Percentiles rank a stretch among this genome's conserved stretches.
Conservation (phyloP, 1,140 invertebrate species). For the Trialeurodes vaporariorum region DNA sequence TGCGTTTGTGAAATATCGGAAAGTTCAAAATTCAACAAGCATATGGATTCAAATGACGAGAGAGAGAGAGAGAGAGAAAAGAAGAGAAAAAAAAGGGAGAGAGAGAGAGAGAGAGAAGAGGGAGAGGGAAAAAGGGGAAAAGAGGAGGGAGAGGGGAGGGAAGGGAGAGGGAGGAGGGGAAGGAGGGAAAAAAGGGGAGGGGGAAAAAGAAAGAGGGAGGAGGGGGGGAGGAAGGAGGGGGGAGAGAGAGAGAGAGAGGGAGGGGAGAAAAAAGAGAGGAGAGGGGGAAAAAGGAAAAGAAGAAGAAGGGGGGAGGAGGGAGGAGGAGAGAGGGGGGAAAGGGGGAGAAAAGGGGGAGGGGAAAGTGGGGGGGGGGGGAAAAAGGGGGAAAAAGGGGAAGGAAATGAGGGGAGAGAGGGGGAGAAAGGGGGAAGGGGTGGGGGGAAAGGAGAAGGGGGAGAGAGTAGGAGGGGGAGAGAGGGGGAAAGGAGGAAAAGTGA, state of each 20-base stretch:
- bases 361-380: slow-evolving; percentile 4
- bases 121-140: not conserved
- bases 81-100: not conserved
- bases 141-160: not conserved
- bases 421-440: slow-evolving; percentile 1
- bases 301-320: not conserved
- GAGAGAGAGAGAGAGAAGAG: not conserved
- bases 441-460: slow-evolving; percentile 5
- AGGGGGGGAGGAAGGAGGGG: too few species aligned
- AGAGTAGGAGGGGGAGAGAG: not conserved
- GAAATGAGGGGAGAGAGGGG: not conserved
- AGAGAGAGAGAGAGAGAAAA: not conserved
- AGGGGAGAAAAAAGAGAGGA: not conserved
- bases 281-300: not conserved
- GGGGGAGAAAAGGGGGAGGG: slow-evolving; percentile 5
- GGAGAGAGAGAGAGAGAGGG: not conserved
- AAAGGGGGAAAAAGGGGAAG: not conserved
- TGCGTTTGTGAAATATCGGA: too few species aligned
- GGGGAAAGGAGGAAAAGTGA: slow-evolving; percentile 2
- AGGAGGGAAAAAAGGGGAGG: not conserved
- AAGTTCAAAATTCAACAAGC: too few species aligned
- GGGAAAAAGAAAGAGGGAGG: too few species aligned
- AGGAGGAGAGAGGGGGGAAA: slow-evolving; percentile 1
- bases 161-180: not conserved
- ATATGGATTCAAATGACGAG: too few species aligned